Evolutionary conservation across 2,797 vertebrate genomes (phyloP).

Genomic region (Naso thynnoides): DNA sequence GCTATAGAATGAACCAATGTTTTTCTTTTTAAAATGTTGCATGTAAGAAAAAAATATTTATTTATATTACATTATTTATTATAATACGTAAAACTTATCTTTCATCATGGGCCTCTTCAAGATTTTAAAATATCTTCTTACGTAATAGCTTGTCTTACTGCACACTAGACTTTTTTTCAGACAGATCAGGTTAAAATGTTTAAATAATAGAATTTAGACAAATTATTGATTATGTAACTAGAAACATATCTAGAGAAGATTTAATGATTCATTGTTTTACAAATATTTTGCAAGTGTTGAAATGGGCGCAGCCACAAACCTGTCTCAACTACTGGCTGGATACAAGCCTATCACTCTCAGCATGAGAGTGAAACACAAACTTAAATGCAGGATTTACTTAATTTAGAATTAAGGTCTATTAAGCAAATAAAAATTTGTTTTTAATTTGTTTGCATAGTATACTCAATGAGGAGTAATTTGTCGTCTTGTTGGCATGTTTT

Average conservation of each 20-base stretch:
- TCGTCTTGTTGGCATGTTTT: conserved; percentile 23
- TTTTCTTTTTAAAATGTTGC: no score
- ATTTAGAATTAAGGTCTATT: not conserved
- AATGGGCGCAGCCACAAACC: not conserved
- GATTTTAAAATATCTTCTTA: not conserved
- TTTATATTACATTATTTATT: no score
- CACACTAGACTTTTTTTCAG: not conserved
- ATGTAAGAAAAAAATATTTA: no score
- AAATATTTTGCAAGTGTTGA: not conserved
- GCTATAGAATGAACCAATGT: not conserved
- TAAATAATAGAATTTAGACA: not conserved
- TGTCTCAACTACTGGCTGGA: not conserved
- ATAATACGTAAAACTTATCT: no score
- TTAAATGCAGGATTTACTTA: not conserved
- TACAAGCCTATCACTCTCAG: not conserved
- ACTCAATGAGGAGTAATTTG: not conserved
- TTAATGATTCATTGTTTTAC: not conserved
- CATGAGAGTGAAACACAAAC: not conserved
- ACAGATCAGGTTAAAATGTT: not conserved
- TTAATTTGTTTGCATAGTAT: not conserved
- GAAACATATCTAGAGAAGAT: not conserved
- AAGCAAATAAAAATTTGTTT: not conserved
- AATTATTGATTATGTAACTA: not conserved
- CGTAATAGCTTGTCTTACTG: not conserved
- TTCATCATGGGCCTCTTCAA: not conserved